phyloP scores from a whole-genome alignment of 2,113 vertebrate genomes.

The Antigone vipio region DNA sequence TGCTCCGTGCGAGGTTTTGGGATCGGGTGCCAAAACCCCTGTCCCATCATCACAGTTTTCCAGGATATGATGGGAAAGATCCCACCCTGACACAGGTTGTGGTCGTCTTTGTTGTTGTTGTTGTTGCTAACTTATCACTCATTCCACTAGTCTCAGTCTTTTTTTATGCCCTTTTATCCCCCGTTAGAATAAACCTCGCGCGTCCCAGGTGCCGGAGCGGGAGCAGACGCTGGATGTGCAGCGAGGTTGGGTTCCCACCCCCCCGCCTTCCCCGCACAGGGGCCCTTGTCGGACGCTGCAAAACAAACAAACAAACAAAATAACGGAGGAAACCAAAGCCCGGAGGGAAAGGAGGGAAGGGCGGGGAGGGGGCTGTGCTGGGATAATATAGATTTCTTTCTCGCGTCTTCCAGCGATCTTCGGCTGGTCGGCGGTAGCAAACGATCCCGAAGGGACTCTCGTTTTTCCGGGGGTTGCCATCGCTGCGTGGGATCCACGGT shows the following conservation, averaged over 20 bases:
- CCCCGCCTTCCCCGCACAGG: accelerated
- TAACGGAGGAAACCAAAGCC: background rate
- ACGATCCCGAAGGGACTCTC: background rate
- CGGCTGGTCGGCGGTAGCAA: accelerated
- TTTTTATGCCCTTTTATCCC: background rate
- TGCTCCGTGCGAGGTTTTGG: background rate
- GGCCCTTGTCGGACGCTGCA: background rate
- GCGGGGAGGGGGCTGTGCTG: background rate
- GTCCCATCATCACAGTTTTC: background rate
- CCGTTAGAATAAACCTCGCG: accelerated
- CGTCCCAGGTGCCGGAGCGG: accelerated
- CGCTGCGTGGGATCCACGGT: background rate
- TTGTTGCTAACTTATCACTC: background rate
- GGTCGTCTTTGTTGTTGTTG: background rate
- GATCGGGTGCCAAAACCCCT: background rate
- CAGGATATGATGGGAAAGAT: background rate
- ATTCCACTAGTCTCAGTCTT: too few relatives aligned
- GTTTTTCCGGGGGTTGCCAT: background rate
- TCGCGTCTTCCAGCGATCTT: background rate
- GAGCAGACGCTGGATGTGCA: background rate
- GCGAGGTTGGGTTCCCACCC: background rate
- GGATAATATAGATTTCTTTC: background rate
- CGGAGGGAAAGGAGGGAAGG: background rate
- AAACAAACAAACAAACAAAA: background rate
- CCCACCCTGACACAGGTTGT: background rate